Conservation (phyloP, 2,113 vertebrate species). For the Corydoras sp. region DNA sequence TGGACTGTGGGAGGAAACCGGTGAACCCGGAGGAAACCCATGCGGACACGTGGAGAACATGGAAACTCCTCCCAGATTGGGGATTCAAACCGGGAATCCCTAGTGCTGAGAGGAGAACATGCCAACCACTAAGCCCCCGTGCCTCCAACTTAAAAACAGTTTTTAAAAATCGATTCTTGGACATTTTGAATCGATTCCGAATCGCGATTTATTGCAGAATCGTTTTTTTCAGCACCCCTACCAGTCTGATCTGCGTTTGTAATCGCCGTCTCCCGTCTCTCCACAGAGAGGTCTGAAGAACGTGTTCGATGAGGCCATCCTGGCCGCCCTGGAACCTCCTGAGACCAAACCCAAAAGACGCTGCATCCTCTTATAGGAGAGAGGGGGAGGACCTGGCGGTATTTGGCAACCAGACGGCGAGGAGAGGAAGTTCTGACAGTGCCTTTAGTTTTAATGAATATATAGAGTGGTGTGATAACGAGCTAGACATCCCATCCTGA, state of each 20-base stretch:
- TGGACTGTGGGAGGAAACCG: too few species aligned
- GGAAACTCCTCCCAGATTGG: too few species aligned
- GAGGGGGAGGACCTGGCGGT: background rate
- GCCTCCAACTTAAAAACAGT: too few species aligned
- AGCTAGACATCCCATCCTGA: constrained; percentile 12
- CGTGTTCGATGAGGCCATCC: constrained; percentile 68
- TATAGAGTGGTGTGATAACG: background rate
- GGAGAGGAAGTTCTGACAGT: constrained; percentile 39
- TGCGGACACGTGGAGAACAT: too few species aligned
- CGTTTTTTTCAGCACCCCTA: background rate
- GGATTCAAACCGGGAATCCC: too few species aligned
- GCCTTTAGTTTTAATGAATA: constrained; percentile 54
- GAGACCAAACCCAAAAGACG: constrained; percentile 65
- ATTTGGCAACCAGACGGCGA: constrained; percentile 3
- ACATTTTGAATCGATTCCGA: too few species aligned
- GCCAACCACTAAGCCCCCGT: too few species aligned
- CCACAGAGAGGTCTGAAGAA: constrained; percentile 63
- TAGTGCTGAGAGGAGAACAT: too few species aligned
- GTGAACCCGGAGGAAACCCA: too few species aligned
- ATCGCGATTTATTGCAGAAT: too few species aligned
- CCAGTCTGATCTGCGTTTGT: constrained; percentile 14
- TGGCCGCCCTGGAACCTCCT: constrained; percentile 66
- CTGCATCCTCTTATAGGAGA: constrained; percentile 60
- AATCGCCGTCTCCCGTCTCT: background rate
- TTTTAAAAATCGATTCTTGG: too few species aligned